phyloP scores from a whole-genome alignment of 1,140 invertebrate species.

The Orius insidiosus region DNA sequence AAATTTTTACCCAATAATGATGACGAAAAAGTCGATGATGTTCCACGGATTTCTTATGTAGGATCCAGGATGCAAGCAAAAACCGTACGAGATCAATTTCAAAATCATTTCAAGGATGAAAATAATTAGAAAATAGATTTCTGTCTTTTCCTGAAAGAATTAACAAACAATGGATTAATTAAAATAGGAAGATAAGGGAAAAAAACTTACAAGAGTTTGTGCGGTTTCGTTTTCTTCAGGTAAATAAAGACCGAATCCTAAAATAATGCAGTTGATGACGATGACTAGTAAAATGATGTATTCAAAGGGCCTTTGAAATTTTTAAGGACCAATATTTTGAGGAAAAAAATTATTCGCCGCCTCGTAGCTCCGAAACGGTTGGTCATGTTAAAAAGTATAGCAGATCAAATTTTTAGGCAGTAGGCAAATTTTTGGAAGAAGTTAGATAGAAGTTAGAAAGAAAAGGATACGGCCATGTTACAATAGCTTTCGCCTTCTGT shows the following conservation, averaged over 20 bases:
- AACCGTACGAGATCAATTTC: slow-evolving; percentile 14
- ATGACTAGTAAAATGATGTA: slow-evolving; percentile 15
- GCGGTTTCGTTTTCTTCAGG: slow-evolving; percentile 10
- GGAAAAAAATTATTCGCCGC: too few relatives aligned
- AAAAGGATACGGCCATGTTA: slow-evolving; percentile 17
- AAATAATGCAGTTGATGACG: slow-evolving; percentile 12
- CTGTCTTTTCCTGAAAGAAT: slow-evolving; percentile 11
- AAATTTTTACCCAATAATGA: slow-evolving; percentile 16
- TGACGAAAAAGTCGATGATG: slow-evolving; percentile 15
- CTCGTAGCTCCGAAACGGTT: too few relatives aligned
- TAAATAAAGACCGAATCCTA: slow-evolving; percentile 14
- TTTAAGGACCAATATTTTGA: too few relatives aligned
- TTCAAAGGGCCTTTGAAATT: slow-evolving; percentile 14
- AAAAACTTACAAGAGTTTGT: background rate
- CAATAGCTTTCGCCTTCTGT: slow-evolving; percentile 13
- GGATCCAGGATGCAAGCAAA: slow-evolving; percentile 13
- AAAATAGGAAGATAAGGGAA: too few relatives aligned
- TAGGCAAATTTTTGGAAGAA: too few relatives aligned
- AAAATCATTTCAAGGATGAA: slow-evolving; percentile 16
- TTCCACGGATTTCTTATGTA: slow-evolving; percentile 17
- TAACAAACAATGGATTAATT: too few relatives aligned
- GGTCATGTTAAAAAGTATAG: too few relatives aligned
- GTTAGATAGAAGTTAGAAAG: too few relatives aligned
- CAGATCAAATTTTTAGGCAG: too few relatives aligned
- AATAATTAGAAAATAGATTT: slow-evolving; percentile 13